Percentiles rank a stretch among this genome's conserved stretches.
Evolutionary conservation across 2,113 vertebrate genomes (phyloP).

Genomic region (Aegotheles bennettii): DNA sequence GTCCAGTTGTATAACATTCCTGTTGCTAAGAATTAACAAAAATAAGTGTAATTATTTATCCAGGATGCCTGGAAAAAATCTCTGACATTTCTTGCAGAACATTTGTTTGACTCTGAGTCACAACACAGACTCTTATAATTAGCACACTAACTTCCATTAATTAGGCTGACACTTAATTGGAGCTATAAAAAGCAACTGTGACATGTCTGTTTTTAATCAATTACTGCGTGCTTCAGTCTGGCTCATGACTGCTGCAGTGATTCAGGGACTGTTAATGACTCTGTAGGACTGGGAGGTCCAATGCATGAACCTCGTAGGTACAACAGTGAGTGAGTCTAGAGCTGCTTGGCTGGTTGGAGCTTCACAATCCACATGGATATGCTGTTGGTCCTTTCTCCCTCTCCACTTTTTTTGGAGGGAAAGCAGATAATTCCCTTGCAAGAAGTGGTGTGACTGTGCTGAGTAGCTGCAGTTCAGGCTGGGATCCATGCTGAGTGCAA

Average conservation of each 20-base stretch:
- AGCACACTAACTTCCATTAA: slow-evolving; percentile 57
- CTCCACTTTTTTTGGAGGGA: background rate
- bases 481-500: background rate
- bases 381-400: background rate
- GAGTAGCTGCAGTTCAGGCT: background rate
- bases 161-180: slow-evolving; percentile 49
- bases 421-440: background rate
- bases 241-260: slow-evolving; percentile 35
- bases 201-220: slow-evolving; percentile 54
- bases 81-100: slow-evolving; percentile 13
- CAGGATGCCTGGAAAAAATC: slow-evolving; percentile 1
- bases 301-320: background rate
- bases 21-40: slow-evolving; percentile 45
- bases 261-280: slow-evolving; percentile 27
- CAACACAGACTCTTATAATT: slow-evolving; percentile 43
- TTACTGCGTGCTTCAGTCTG: slow-evolving; percentile 42
- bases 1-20: slow-evolving; percentile 17
- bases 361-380: fast-evolving
- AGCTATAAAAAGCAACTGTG: slow-evolving; percentile 58
- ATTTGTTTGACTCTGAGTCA: slow-evolving; percentile 48
- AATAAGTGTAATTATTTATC: slow-evolving; percentile 53
- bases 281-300: background rate
- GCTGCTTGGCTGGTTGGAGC: background rate
- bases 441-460: background rate
- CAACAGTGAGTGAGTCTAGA: background rate